Evolutionary conservation across 2,113 vertebrate species (phyloP), one percentile per base, ranked within the genome.

Genomic region (Pelusios castaneus): DNA sequence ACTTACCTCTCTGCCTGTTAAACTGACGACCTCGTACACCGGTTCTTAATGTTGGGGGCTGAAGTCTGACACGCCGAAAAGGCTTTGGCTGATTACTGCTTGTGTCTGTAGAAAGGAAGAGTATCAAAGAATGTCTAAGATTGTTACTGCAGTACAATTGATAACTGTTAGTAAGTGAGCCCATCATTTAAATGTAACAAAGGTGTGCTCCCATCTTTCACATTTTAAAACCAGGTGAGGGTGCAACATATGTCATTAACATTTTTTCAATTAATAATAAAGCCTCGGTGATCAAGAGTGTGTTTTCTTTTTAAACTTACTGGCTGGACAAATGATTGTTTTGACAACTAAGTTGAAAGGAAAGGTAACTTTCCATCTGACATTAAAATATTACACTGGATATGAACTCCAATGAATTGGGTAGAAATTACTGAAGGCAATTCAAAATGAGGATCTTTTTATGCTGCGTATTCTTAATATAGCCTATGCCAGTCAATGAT

Each of bases 41-140:
- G 1, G 98, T 98, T 98, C 99, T 98, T 86, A 98, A 63, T 12
- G 99, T 98, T 2, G 99, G 99, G 45, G 99, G 98, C 96, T 99
- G 99, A 93, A 99, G 98, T 78, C 98, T 98, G 13, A 98, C 97
- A 5, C 98, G 97, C 87, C 99, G 97, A 24, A 98, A 98, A 4
- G 98, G 97, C 97, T 98, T 99, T 4, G 98, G 97, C 84, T 98
- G 98, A 75, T 94, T 98, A 85, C 98, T 99, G 97, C 99, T 99
- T 1, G 99, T 98, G 95, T 99, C 99, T 99, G 93, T 43, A 89
- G 84, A 54, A 85, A 76, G 14, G 2, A 19, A 51, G 58, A 84
- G 52, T 0, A 38, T 21, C 84, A 14, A 94, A 82, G 43, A 84
- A 56, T 2, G 13, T 49, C 58, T 89, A 87, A 43, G 55, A 83